A percentile compares a stretch with the other conserved stretches of the same genome.
phyloP scores from a whole-genome alignment of 2,797 vertebrate species.

The Oceanodroma leucorhoa region DNA sequence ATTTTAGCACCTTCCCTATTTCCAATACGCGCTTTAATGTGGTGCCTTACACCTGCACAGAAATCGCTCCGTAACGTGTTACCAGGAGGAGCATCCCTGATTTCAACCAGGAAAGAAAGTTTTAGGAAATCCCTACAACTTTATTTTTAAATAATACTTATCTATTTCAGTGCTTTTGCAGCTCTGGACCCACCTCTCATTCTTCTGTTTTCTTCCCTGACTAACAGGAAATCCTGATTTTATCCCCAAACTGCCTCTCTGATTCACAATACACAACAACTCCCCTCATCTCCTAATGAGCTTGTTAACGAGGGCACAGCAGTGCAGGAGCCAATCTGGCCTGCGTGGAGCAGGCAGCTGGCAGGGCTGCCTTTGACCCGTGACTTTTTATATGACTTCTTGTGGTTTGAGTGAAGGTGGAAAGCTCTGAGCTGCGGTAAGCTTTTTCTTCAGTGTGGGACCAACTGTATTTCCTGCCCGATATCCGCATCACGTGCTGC shows the following conservation, averaged over 20 bases:
- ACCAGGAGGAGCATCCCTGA: neutral
- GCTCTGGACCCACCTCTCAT: neutral
- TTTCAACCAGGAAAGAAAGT: neutral
- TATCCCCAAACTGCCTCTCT: neutral
- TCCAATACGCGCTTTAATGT: fast-evolving
- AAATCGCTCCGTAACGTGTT: neutral
- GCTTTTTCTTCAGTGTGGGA: conserved; percentile 61
- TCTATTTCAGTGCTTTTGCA: neutral
- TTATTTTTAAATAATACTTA: neutral
- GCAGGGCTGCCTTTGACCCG: conserved; percentile 7
- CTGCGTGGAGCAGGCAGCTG: neutral
- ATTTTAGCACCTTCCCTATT: neutral
- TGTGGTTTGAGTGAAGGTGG: conserved; percentile 67
- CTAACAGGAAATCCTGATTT: neutral
- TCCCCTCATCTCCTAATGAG: neutral
- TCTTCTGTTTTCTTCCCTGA: neutral
- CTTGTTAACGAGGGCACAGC: neutral
- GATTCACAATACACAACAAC: neutral
- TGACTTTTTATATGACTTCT: conserved; percentile 43
- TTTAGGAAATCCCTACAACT: neutral
- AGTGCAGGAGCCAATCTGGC: neutral
- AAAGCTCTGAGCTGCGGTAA: conserved; percentile 47
- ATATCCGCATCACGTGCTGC: conserved; percentile 28
- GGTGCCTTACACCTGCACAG: neutral
- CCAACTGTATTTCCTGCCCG: conserved; percentile 75